phyloP scores from a whole-genome alignment of 64 coral and sea anemone species.

The Hydrozoanthus tunicans region DNA sequence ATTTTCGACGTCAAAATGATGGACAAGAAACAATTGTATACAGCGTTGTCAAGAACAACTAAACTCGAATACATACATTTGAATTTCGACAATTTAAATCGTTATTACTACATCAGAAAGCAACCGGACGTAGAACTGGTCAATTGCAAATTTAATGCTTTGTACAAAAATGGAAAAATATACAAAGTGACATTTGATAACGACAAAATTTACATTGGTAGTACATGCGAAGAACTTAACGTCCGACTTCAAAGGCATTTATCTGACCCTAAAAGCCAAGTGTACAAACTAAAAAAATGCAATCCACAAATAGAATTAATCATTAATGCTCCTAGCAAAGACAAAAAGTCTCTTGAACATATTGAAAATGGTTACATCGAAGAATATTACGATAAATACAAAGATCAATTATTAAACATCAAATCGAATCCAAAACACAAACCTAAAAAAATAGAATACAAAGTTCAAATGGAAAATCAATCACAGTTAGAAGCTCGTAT shows the following conservation, averaged over 20 bases:
- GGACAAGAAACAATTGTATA: not conserved
- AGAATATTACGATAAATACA: constrained; percentile 16
- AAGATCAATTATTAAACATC: not conserved
- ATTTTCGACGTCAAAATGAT: constrained; percentile 18
- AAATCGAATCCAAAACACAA: constrained; percentile 21
- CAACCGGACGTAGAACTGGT: not conserved
- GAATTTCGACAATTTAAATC: constrained; percentile 21
- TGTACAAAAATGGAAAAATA: constrained; percentile 38
- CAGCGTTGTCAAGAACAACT: constrained; percentile 9
- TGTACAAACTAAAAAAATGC: constrained; percentile 1
- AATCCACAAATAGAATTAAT: constrained; percentile 15
- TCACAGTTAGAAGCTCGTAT: constrained; percentile 23
- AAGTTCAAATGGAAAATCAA: not conserved
- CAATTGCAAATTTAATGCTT: constrained; percentile 32
- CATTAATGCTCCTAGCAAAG: not conserved
- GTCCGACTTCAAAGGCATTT: not conserved
- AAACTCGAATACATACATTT: not conserved
- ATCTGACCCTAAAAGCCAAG: constrained; percentile 14
- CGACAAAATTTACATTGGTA: not conserved
- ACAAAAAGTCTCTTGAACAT: not conserved
- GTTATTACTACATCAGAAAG: not conserved
- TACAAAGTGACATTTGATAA: constrained; percentile 40
- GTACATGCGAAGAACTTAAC: constrained; percentile 28
- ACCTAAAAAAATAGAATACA: not conserved
- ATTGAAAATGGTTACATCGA: not conserved